Conservation (phyloP, 2,797 vertebrate genomes). For the Chaunax sp. region DNA sequence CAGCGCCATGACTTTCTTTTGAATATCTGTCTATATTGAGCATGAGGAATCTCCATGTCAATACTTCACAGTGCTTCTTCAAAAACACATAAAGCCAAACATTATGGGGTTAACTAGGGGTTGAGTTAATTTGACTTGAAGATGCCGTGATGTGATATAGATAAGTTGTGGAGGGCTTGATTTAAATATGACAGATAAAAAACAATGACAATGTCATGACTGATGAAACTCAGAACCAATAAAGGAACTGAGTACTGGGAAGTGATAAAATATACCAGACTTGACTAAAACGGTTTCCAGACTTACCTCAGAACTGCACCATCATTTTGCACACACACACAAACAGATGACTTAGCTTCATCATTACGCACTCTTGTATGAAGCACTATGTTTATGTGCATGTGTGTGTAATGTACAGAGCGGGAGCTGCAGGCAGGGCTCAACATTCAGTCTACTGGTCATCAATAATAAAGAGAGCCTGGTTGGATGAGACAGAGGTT, state of each 20-base stretch:
- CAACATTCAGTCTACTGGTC: slow-evolving; percentile 44
- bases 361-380: slow-evolving; percentile 16
- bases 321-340: slow-evolving; percentile 12
- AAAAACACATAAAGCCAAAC: background rate
- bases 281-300: slow-evolving; percentile 17
- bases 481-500: slow-evolving; percentile 26
- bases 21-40: background rate
- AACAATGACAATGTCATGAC: background rate
- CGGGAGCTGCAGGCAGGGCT: slow-evolving; percentile 27
- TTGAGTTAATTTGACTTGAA: slow-evolving; percentile 1
- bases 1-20: slow-evolving; percentile 11
- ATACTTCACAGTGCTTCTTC: background rate
- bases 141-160: background rate
- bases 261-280: slow-evolving; percentile 19
- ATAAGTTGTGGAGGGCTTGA: background rate
- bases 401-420: slow-evolving; percentile 9
- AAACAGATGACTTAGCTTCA: slow-evolving; percentile 27
- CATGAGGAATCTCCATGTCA: background rate
- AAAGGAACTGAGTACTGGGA: slow-evolving; percentile 9
- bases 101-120: background rate
- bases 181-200: slow-evolving; percentile 25
- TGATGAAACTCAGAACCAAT: background rate
- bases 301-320: slow-evolving; percentile 15
- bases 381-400: background rate
- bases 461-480: slow-evolving; percentile 72